These are phyloP conservation scores for Callochromis pleurospilus DNA, from an alignment of 2,113 vertebrate genomes.

Conservation along the genomic window DNA sequence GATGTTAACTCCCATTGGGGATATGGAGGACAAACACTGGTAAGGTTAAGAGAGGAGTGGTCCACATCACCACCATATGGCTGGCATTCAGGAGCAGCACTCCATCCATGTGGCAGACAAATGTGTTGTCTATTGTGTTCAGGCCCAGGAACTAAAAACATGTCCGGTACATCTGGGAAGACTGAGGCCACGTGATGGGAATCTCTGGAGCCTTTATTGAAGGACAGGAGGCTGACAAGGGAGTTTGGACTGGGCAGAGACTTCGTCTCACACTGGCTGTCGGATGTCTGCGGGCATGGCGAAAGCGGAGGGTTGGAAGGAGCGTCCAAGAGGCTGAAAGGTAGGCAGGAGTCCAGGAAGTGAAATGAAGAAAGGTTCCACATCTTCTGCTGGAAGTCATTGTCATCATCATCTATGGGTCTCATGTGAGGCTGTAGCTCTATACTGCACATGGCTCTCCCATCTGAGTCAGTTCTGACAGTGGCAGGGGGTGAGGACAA, in stretches of 20 bases:
- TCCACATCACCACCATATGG: slow-evolving; percentile 44
- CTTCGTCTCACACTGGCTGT: slow-evolving; percentile 67
- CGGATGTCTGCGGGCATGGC: slow-evolving; percentile 57
- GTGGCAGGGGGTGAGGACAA: slow-evolving; percentile 76
- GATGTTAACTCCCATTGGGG: slow-evolving; percentile 32
- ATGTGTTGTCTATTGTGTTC: slow-evolving; percentile 68
- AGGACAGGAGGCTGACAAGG: slow-evolving; percentile 55
- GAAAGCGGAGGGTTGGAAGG: slow-evolving; percentile 56
- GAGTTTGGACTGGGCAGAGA: slow-evolving; percentile 72
- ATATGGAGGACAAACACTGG: not conserved
- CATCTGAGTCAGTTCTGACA: slow-evolving; percentile 74
- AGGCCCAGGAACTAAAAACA: slow-evolving; percentile 57
- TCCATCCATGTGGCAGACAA: slow-evolving; percentile 23
- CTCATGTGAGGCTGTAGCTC: slow-evolving; percentile 74
- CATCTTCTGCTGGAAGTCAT: slow-evolving; percentile 72
- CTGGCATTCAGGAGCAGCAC: not conserved
- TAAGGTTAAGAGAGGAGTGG: not conserved
- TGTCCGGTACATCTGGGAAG: slow-evolving; percentile 56
- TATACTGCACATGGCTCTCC: slow-evolving; percentile 61
- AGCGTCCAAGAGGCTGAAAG: slow-evolving; percentile 65
- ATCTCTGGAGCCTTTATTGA: slow-evolving; percentile 52
- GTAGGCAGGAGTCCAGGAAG: slow-evolving; percentile 62
- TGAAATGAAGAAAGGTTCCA: slow-evolving; percentile 74
- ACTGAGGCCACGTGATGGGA: slow-evolving; percentile 59
- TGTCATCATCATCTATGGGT: slow-evolving; percentile 70